These are phyloP conservation scores for Drosophila parvula DNA, from an alignment of 1,140 invertebrate genomes.

Conservation along the genomic window DNA sequence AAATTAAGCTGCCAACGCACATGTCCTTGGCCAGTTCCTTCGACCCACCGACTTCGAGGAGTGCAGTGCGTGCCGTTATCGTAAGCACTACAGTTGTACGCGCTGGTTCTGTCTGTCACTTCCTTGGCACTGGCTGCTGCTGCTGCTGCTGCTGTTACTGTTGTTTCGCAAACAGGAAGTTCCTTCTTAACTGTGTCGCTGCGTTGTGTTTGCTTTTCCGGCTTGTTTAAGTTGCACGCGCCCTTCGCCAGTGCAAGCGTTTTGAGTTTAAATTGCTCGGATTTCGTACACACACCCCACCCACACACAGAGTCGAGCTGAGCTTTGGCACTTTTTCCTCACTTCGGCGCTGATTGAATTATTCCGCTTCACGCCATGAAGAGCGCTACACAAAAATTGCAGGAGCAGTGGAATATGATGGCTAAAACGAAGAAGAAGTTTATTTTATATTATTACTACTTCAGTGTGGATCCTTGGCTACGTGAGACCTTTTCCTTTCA, in stretches of 20 bases:
- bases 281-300: constrained; percentile 36
- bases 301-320: constrained; percentile 12
- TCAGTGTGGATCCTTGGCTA: constrained; percentile 59
- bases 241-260: constrained; percentile 68
- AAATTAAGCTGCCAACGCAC: constrained; percentile 69
- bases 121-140: constrained; percentile 32
- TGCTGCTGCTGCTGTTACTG: constrained; percentile 1
- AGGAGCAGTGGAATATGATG: constrained; percentile 38
- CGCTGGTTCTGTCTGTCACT: constrained; percentile 36
- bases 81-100: constrained; percentile 17
- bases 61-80: constrained; percentile 45
- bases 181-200: constrained; percentile 79
- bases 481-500: constrained; percentile 63
- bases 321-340: constrained; percentile 60
- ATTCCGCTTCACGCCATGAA: constrained; percentile 80
- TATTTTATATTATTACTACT: constrained; percentile 75
- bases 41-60: constrained; percentile 7
- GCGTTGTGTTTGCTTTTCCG: constrained; percentile 78
- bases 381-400: constrained; percentile 55
- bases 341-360: constrained; percentile 74
- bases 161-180: constrained; percentile 69
- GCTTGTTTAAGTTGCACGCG: constrained; percentile 80
- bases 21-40: constrained; percentile 61
- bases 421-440: constrained; percentile 44
- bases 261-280: constrained; percentile 79